phyloP scores from a whole-genome alignment of 1,140 invertebrate genomes.

The Antheraea mylitta region DNA sequence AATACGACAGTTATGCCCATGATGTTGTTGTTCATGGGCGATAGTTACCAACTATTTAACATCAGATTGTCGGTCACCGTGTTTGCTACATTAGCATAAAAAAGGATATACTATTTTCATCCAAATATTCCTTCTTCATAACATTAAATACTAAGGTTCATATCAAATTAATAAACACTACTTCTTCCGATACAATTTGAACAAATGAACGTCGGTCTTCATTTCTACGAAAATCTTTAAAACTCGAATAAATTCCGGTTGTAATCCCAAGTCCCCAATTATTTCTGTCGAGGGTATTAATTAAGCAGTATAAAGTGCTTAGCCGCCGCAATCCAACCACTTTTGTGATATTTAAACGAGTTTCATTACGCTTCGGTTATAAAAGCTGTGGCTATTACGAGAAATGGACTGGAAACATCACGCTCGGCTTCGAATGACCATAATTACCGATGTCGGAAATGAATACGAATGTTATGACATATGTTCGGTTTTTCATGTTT shows the following conservation, averaged over 20 bases:
- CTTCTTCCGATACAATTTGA: conserved; percentile 7
- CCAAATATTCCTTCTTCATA: too few species aligned
- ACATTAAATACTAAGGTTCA: too few species aligned
- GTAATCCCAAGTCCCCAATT: conserved; percentile 75
- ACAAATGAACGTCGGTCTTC: conserved; percentile 23
- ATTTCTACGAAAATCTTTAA: conserved; percentile 47
- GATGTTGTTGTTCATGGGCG: too few species aligned
- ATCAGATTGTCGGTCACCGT: too few species aligned
- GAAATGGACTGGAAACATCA: conserved; percentile 75
- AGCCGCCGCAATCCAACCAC: conserved; percentile 71
- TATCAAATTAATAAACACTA: too few species aligned
- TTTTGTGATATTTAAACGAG: conserved; percentile 77
- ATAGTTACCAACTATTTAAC: too few species aligned
- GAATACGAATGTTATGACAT: conserved; percentile 8
- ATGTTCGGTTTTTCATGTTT: neutral
- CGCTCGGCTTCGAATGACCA: conserved; percentile 68
- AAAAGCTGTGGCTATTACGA: conserved; percentile 72
- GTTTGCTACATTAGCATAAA: too few species aligned
- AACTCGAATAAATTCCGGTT: conserved; percentile 58
- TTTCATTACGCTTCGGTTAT: conserved; percentile 77
- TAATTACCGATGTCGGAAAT: conserved; percentile 65
- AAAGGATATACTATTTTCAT: too few species aligned
- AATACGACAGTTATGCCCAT: too few species aligned
- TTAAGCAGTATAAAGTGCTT: conserved; percentile 75
- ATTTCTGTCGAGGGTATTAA: conserved; percentile 73